Evolutionary conservation across 2,113 vertebrate species (phyloP).

Genomic region (Cyanoliseus patagonus): DNA sequence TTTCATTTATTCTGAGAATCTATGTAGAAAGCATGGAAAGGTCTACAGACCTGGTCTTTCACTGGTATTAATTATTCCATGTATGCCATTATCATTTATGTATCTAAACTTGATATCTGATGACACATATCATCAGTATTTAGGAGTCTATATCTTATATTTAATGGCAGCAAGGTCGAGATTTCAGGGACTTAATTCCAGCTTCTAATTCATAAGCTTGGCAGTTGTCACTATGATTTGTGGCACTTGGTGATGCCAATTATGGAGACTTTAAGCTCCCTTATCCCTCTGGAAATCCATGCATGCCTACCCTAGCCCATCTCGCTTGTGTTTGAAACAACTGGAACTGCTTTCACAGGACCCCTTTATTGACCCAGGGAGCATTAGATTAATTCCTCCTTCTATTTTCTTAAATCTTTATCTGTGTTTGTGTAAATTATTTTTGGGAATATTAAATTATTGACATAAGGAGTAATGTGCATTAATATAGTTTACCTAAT

Average conservation of each 20-base stretch:
- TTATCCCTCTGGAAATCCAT: slow-evolving; percentile 13
- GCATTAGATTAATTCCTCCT: slow-evolving; percentile 44
- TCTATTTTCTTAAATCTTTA: slow-evolving; percentile 47
- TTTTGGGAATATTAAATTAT: slow-evolving; percentile 61
- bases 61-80: background rate
- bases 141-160: background rate
- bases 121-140: background rate
- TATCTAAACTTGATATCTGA: slow-evolving; percentile 3
- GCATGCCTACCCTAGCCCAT: background rate
- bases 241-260: slow-evolving; percentile 24
- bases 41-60: background rate
- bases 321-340: background rate
- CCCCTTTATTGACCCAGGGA: slow-evolving; percentile 26
- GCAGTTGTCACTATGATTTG: slow-evolving; percentile 45
- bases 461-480: slow-evolving; percentile 32
- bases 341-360: background rate
- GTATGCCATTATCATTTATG: background rate
- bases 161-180: background rate
- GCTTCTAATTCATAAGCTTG: slow-evolving; percentile 28
- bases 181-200: background rate
- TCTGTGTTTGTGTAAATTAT: slow-evolving; percentile 47
- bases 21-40: background rate
- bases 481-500: slow-evolving; percentile 58
- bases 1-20: background rate
- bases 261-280: background rate